Evolutionary conservation across 2,888 invertebrate genomes (phyloP).

Genomic region (Galeopsomyia nigrocyanea): DNA sequence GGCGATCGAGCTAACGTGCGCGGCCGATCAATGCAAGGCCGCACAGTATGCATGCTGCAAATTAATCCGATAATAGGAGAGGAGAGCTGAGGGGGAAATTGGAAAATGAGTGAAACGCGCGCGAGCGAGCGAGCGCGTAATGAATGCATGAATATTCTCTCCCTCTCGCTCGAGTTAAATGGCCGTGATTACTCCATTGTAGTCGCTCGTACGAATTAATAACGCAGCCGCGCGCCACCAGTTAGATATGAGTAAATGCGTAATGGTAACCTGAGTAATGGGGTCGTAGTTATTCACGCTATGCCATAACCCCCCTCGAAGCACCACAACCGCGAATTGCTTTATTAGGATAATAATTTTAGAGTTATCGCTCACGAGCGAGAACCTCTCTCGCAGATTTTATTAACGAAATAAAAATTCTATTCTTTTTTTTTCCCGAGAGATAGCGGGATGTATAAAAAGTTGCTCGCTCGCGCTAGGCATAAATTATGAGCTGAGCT

Average conservation of each 20-base stretch:
- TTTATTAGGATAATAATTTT: slow-evolving; percentile 3
- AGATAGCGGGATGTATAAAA: no score
- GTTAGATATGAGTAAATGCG: slow-evolving; percentile 3
- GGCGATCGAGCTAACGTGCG: no score
- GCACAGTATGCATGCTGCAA: no score
- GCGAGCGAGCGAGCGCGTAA: neutral
- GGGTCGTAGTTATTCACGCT: neutral
- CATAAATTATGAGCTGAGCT: no score
- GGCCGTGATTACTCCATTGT: no score
- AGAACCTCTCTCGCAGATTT: neutral
- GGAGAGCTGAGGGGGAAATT: neutral
- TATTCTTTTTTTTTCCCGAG: no score
- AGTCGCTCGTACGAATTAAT: neutral
- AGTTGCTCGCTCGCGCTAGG: neutral
- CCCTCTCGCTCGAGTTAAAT: neutral
- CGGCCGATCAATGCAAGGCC: no score
- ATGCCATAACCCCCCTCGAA: no score
- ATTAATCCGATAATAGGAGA: no score
- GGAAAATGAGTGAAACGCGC: neutral
- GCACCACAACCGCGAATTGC: slow-evolving; percentile 2
- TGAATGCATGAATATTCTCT: no score
- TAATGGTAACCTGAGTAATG: slow-evolving; percentile 19
- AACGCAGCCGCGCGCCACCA: neutral
- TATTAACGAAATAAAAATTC: neutral
- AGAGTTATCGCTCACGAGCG: no score